Percentiles rank a stretch among this genome's conserved stretches.
Conservation (phyloP, 2,888 invertebrate genomes). For the Patella ulyssiponensis region DNA sequence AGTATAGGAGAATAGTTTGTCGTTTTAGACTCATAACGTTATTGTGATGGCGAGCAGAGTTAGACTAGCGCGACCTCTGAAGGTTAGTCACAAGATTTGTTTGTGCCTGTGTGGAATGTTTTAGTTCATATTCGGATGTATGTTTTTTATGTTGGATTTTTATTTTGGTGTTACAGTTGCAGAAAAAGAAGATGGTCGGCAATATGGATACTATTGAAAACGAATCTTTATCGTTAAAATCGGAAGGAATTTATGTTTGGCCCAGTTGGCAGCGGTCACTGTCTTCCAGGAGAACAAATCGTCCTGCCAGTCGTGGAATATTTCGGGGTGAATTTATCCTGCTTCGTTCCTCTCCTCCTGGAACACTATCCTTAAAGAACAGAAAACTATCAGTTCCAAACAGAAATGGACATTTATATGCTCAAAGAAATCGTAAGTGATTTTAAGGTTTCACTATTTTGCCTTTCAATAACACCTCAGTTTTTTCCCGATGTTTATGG, state of each 20-base stretch:
- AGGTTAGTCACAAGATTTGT: too few species aligned
- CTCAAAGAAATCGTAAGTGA: constrained; percentile 41
- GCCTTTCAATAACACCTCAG: too few species aligned
- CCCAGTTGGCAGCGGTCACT: constrained; percentile 34
- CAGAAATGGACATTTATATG: constrained; percentile 35
- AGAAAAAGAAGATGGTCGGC: background rate
- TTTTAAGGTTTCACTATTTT: too few species aligned
- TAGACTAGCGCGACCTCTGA: too few species aligned
- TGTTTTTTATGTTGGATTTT: too few species aligned
- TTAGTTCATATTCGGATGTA: too few species aligned
- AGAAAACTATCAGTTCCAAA: constrained; percentile 12
- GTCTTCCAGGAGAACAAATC: constrained; percentile 19
- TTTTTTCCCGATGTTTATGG: background rate
- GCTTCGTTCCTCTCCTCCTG: constrained; percentile 31
- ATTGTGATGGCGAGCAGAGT: too few species aligned
- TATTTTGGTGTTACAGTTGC: background rate
- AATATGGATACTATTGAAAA: constrained; percentile 8
- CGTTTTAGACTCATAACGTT: too few species aligned
- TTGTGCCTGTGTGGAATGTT: too few species aligned
- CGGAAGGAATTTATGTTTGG: constrained; percentile 19
- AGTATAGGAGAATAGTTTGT: too few species aligned
- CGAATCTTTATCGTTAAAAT: background rate
- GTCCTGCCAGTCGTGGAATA: constrained; percentile 30
- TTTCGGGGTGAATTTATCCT: constrained; percentile 42
- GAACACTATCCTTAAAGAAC: constrained; percentile 21